Percentiles rank a stretch among this genome's conserved stretches.
Evolutionary conservation across 2,888 invertebrate genomes (phyloP).

Genomic region (Clistopyga incitator): DNA sequence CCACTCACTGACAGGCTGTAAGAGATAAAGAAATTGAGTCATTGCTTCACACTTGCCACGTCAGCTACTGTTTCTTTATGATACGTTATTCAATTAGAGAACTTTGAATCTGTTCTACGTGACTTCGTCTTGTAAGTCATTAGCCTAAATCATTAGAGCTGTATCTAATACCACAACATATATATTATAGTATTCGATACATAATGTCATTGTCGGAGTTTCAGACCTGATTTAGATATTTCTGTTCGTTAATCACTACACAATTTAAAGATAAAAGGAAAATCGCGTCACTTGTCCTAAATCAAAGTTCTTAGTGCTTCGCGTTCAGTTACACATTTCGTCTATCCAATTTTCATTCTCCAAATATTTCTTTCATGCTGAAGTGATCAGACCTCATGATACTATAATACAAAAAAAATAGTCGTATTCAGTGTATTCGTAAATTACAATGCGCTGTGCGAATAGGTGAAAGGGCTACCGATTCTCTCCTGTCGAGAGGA

Average conservation of each 20-base stretch:
- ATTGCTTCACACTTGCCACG: not conserved
- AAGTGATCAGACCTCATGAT: not conserved
- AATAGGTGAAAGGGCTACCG: not conserved
- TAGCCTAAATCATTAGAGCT: constrained; percentile 11
- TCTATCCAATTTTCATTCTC: not conserved
- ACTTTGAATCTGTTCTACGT: not conserved
- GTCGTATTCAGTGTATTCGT: not conserved
- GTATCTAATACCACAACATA: constrained; percentile 21
- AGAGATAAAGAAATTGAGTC: constrained; percentile 73
- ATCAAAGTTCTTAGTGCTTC: not conserved
- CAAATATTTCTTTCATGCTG: not conserved
- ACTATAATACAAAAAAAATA: not conserved
- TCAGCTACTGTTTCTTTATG: not conserved
- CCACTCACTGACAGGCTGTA: constrained; percentile 90
- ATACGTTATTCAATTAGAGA: not conserved
- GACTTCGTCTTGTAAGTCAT: not conserved
- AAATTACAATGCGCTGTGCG: not conserved
- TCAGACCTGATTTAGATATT: not conserved
- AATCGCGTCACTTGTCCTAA: constrained; percentile 13
- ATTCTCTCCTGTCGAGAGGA: not conserved
- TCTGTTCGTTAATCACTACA: constrained; percentile 26
- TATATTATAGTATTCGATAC: not conserved
- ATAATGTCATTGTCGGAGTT: not conserved
- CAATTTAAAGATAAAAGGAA: constrained; percentile 12
- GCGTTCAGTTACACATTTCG: not conserved